Percentiles rank a stretch among this genome's conserved stretches.
Conservation (phyloP, 2,113 vertebrate species). For the Apteryx owenii region DNA sequence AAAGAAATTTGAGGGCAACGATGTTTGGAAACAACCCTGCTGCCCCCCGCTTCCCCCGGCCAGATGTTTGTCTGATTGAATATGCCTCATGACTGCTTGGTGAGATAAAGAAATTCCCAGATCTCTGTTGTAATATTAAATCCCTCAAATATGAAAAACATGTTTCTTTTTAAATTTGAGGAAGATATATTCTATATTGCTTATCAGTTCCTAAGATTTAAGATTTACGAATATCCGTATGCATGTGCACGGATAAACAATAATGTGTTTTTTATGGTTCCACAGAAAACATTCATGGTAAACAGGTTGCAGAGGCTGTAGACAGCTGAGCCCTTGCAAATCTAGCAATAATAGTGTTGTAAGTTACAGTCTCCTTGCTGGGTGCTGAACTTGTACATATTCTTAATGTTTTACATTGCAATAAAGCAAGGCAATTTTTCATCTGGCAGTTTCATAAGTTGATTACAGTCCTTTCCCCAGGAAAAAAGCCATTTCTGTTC, state of each 20-base stretch:
- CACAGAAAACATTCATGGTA: not conserved
- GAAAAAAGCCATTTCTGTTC: not conserved
- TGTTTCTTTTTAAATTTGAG: not conserved
- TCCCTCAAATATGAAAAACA: not conserved
- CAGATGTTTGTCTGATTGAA: not conserved
- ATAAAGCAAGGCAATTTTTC: not conserved
- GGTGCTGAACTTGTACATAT: not conserved
- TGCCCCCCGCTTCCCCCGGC: not conserved
- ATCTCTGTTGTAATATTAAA: not conserved
- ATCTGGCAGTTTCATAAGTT: not conserved
- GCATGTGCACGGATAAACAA: not conserved
- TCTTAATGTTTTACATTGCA: not conserved
- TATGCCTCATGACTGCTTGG: not conserved
- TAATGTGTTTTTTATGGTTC: not conserved
- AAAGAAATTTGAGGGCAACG: not conserved
- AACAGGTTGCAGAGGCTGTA: not conserved
- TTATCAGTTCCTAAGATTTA: not conserved
- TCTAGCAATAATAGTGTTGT: not conserved
- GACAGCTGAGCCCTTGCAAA: not conserved
- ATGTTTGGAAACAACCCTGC: not conserved
- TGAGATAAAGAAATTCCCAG: not conserved
- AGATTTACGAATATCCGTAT: not conserved
- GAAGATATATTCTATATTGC: not conserved
- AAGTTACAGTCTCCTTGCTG: not conserved
- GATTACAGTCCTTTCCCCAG: not conserved